Conservation (phyloP, 2,888 invertebrate genomes). For the Anticlea derivata region DNA sequence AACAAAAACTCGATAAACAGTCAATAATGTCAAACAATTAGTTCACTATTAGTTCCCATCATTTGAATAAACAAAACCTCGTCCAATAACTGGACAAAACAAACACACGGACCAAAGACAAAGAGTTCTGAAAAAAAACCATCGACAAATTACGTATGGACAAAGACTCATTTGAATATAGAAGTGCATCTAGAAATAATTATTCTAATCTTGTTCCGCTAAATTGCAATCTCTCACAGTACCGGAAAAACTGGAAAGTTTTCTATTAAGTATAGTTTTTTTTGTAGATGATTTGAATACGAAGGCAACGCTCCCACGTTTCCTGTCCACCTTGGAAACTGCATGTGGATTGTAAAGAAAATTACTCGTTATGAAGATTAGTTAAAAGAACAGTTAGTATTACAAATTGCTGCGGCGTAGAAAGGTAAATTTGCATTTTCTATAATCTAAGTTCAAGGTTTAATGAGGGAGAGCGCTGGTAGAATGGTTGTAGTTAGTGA, state of each 20-base stretch:
- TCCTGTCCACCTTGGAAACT: constrained; percentile 50
- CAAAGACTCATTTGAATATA: constrained; percentile 77
- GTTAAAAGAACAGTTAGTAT: constrained; percentile 5
- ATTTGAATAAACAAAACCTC: constrained; percentile 41
- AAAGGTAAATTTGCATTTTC: too few species aligned
- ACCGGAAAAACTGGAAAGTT: constrained; percentile 80
- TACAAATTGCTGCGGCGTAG: too few species aligned
- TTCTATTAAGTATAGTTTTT: constrained; percentile 61
- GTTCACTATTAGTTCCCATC: constrained; percentile 28
- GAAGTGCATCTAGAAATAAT: constrained; percentile 53
- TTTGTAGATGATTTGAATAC: constrained; percentile 66
- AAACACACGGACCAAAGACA: constrained; percentile 35
- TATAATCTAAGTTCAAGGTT: too few species aligned
- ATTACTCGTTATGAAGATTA: constrained; percentile 16
- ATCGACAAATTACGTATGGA: constrained; percentile 50
- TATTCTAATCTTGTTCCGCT: constrained; percentile 68
- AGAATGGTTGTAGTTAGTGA: too few species aligned
- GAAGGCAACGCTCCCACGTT: constrained; percentile 68
- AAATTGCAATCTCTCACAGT: constrained; percentile 60
- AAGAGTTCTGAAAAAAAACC: constrained; percentile 27
- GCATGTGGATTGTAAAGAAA: constrained; percentile 12
- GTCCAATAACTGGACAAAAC: constrained; percentile 43
- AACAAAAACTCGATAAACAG: constrained; percentile 20
- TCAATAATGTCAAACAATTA: constrained; percentile 29
- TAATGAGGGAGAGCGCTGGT: too few species aligned